Evolutionary conservation across 1,140 invertebrate genomes (phyloP).

Genomic region (Ganaspis sp.): DNA sequence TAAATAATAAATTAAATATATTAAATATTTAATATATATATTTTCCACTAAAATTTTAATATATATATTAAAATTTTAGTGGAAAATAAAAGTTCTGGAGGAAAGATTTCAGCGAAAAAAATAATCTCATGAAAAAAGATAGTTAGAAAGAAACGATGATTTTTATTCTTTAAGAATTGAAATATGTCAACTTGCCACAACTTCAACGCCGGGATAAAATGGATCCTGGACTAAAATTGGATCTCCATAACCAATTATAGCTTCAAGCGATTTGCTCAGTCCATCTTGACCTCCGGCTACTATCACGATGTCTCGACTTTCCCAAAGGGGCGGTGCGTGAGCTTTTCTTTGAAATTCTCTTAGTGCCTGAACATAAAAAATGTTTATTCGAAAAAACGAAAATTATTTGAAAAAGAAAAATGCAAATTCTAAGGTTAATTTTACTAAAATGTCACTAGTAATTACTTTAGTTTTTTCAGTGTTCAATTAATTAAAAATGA

Average conservation of each 20-base stretch:
- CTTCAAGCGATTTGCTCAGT: conserved; percentile 83
- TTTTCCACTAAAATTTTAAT: no score
- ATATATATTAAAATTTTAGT: no score
- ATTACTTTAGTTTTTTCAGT: no score
- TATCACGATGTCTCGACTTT: conserved; percentile 80
- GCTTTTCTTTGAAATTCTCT: conserved; percentile 80
- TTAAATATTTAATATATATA: no score
- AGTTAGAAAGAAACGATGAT: neutral
- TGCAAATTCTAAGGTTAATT: no score
- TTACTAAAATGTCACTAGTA: no score
- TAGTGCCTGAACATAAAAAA: conserved; percentile 71
- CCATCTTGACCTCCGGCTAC: conserved; percentile 87
- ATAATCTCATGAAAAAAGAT: no score
- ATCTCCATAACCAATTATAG: conserved; percentile 82
- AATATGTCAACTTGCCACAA: conserved; percentile 79
- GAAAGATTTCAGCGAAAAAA: no score
- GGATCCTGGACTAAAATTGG: conserved; percentile 83
- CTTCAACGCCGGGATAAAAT: conserved; percentile 82
- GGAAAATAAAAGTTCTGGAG: no score
- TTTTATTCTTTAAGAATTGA: neutral
- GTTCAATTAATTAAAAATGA: no score
- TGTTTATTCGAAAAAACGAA: neutral
- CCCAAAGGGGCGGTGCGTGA: conserved; percentile 82
- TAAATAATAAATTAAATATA: no score
- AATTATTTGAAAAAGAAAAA: no score